phyloP scores from a whole-genome alignment of 2,113 vertebrate species.

The Paedocypris sp. region DNA sequence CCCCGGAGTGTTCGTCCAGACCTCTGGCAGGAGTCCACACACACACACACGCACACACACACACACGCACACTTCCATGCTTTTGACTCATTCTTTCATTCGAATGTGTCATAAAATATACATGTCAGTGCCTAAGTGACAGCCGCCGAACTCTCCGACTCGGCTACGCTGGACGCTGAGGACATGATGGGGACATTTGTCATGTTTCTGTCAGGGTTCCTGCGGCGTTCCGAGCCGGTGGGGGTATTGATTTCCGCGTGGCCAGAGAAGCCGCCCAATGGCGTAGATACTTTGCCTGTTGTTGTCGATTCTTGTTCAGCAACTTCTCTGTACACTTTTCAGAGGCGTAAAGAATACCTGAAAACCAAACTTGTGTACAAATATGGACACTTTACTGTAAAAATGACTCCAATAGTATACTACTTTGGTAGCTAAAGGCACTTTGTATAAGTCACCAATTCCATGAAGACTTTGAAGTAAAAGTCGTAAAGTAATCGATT shows the following conservation, averaged over 20 bases:
- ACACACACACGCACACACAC: neutral
- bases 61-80: neutral
- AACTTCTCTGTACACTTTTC: too few species aligned
- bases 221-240: conserved; percentile 1
- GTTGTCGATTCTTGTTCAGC: neutral
- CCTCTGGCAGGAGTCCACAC: neutral
- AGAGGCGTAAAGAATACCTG: too few species aligned
- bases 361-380: too few species aligned
- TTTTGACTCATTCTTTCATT: neutral
- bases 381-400: too few species aligned
- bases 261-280: neutral
- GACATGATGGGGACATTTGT: conserved; percentile 32
- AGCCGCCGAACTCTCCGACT: conserved; percentile 8
- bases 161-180: conserved; percentile 19
- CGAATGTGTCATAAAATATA: conserved; percentile 30
- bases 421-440: too few species aligned
- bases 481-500: too few species aligned
- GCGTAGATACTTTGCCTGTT: neutral
- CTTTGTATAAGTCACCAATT: too few species aligned
- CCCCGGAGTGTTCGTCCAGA: conserved; percentile 11
- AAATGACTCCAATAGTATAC: too few species aligned
- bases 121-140: conserved; percentile 19
- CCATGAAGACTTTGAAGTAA: too few species aligned
- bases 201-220: conserved; percentile 28
- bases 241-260: conserved; percentile 7